phyloP scores from a whole-genome alignment of 2,797 vertebrate species.

The Semotilus atromaculatus region DNA sequence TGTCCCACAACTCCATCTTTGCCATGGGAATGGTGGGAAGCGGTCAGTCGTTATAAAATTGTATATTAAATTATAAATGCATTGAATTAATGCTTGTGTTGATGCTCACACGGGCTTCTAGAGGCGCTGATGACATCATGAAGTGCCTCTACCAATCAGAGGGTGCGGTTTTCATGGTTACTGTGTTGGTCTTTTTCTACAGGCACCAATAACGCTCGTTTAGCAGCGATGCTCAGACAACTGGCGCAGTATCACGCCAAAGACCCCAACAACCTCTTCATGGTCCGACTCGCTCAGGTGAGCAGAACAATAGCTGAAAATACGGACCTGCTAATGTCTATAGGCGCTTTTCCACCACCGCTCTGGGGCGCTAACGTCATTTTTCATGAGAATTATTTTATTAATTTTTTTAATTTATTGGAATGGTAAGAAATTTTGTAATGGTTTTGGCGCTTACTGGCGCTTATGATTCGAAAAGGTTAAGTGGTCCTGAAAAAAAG shows the following conservation, averaged over 20 bases:
- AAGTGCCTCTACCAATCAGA: neutral
- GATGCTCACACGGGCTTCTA: neutral
- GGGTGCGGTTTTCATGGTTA: neutral
- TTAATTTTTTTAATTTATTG: no score
- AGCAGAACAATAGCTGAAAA: slow-evolving; percentile 17
- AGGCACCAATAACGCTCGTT: slow-evolving; percentile 97
- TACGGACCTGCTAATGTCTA: neutral
- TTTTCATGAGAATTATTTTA: no score
- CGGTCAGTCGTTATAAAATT: slow-evolving; percentile 76
- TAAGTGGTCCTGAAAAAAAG: no score
- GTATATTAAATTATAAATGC: no score
- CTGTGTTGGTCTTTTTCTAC: slow-evolving; percentile 45
- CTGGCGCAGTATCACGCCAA: slow-evolving; percentile 98
- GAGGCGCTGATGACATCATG: neutral
- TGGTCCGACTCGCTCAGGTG: slow-evolving; percentile 98
- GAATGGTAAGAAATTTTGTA: no score
- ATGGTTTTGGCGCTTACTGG: no score
- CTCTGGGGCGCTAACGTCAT: no score
- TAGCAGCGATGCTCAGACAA: slow-evolving; percentile 97
- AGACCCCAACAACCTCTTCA: slow-evolving; percentile 99
- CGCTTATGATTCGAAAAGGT: no score
- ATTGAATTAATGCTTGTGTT: neutral
- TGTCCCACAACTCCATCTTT: slow-evolving; percentile 98
- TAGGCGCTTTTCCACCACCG: no score
- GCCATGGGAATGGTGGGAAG: slow-evolving; percentile 99